Conservation (phyloP, 2,888 invertebrate genomes). For the Chalcis sispes region DNA sequence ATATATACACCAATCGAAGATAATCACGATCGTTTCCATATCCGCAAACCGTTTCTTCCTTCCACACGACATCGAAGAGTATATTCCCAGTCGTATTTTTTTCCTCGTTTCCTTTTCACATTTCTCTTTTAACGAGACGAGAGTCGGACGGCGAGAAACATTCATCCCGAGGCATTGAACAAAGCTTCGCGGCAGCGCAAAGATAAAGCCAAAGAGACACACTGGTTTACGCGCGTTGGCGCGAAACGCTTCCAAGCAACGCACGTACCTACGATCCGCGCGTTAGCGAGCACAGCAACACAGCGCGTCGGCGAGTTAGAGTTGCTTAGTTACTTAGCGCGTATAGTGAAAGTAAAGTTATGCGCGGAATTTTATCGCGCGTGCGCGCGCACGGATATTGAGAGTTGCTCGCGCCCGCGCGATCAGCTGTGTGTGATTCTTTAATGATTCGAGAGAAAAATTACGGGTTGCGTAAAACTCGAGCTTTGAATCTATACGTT, state of each 20-base stretch:
- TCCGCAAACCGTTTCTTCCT: conserved; percentile 9
- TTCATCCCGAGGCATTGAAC: no score
- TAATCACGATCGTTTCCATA: conserved; percentile 16
- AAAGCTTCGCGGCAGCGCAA: conserved; percentile 36
- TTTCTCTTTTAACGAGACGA: no score
- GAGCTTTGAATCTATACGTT: no score
- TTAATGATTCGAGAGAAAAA: conserved; percentile 51
- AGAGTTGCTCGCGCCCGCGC: conserved; percentile 53
- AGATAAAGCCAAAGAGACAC: no score
- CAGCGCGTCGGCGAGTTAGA: no score
- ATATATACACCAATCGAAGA: conserved; percentile 41
- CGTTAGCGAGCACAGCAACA: no score
- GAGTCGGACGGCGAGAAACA: no score
- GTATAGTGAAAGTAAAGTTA: conserved; percentile 55
- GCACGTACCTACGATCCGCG: not conserved
- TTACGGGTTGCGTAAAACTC: conserved; percentile 52
- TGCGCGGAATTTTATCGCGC: conserved; percentile 52
- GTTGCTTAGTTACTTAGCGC: not conserved
- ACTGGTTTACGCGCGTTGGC: not conserved
- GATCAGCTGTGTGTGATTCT: conserved; percentile 50
- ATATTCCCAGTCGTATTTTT: conserved; percentile 48
- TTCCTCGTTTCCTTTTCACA: no score
- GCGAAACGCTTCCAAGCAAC: not conserved
- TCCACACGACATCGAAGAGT: conserved; percentile 10
- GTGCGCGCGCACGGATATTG: conserved; percentile 42